Percentiles rank a stretch among this genome's conserved stretches.
Conservation (phyloP, 2,797 vertebrate species). For the Chloroceryle amazona region DNA sequence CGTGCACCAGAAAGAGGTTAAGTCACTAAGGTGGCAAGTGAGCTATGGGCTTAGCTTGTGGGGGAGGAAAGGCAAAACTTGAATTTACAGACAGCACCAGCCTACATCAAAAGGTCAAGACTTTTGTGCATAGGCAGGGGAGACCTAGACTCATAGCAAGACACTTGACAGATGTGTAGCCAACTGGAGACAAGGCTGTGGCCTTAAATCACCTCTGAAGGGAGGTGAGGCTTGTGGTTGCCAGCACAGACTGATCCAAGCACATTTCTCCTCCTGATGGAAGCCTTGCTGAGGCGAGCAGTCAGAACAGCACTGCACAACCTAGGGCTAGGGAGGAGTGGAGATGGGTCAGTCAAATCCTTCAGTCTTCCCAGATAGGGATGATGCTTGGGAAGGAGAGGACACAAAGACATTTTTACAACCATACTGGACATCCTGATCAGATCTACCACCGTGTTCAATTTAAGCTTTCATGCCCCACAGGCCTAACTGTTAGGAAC, state of each 20-base stretch:
- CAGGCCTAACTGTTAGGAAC: background rate
- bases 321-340: background rate
- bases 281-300: background rate
- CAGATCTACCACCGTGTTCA: background rate
- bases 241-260: background rate
- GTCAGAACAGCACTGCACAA: background rate
- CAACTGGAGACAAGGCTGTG: background rate
- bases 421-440: background rate
- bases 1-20: background rate
- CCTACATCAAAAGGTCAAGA: background rate
- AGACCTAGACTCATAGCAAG: accelerated
- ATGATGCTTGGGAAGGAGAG: background rate
- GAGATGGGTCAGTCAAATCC: background rate
- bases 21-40: background rate
- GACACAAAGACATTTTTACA: background rate
- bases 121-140: background rate
- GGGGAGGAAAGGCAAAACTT: background rate
- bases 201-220: background rate
- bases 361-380: background rate
- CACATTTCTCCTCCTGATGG: background rate
- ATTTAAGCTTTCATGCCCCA: background rate
- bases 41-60: background rate
- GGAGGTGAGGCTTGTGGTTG: background rate
- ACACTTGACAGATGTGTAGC: background rate
- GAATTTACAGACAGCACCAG: background rate